Evolutionary conservation across 1,140 invertebrate species (phyloP).

Genomic region (Bombus vancouverensis): DNA sequence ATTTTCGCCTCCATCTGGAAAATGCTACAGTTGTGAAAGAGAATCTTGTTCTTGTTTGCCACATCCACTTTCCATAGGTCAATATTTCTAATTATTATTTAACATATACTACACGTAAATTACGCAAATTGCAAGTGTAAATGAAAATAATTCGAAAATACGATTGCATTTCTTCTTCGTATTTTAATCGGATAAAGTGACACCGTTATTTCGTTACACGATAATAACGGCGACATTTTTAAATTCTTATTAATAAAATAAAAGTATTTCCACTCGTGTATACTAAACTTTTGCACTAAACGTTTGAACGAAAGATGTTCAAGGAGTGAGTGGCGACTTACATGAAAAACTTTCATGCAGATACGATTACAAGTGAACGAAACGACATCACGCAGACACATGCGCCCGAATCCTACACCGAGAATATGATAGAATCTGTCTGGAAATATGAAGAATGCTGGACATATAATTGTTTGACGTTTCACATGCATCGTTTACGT

Average conservation of each 20-base stretch:
- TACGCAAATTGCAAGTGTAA: background rate
- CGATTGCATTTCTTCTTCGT: no score
- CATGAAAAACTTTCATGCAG: background rate
- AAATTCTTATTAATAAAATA: background rate
- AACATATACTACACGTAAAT: background rate
- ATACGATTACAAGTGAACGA: background rate
- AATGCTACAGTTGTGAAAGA: conserved; percentile 44
- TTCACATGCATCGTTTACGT: conserved; percentile 79
- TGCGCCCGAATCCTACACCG: background rate
- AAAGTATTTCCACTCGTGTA: background rate
- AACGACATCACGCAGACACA: background rate
- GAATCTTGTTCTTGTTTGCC: conserved; percentile 42
- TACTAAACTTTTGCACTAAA: no score
- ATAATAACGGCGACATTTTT: background rate
- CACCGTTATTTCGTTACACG: background rate
- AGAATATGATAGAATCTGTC: background rate
- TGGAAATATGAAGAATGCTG: conserved; percentile 74
- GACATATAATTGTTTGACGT: conserved; percentile 77
- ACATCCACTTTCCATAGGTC: background rate
- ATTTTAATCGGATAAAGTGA: background rate
- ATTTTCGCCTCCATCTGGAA: conserved; percentile 1
- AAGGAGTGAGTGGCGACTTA: rapidly evolving
- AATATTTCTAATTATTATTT: background rate
- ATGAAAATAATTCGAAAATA: background rate
- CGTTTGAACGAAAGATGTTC: no score